Evolutionary conservation across 2,888 invertebrate genomes (phyloP), one percentile per base, ranked within the genome.

Genomic region (Bibio marci): DNA sequence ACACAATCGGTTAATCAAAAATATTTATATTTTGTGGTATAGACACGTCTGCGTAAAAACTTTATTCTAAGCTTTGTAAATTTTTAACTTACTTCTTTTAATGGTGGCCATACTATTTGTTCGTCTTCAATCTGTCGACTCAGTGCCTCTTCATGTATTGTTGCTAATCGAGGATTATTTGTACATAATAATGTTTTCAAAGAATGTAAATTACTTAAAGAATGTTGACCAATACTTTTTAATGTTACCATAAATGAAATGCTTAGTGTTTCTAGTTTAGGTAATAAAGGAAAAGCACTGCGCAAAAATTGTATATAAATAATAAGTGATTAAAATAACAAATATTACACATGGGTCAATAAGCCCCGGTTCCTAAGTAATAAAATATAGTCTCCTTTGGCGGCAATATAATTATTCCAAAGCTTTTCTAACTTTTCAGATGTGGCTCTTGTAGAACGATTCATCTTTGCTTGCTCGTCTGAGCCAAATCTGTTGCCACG

Each of bases 201-300:
- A 37, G 55, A 65, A 50, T 15, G 22, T 15, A 40, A 33, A n/a
- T 37, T 32, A 1, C 75, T 70, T 11, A 80, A 58, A 2, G 71
- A 64, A 2, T 63, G 63, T 12, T 56, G 52, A 8, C 66, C 70
- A 25, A 88, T 71, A 22, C 53, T 54, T 1, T 54, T 60, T 32
- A 87, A 57, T 3, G 66, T 54, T 0, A 66, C 62, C 73, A 82
- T 78, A 45, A 74, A 69, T 38, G 75, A 72, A 55, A 87, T 65
- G 47, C 78, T 76, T 0, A 87, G 59, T 36, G 71, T 69, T 50
- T 68, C 64, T 14, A 87, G 56, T 6, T 69, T 69, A 0, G 64
- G 56, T 39, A 86, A 64, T 2, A 50, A 51, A 0, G 80, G 80
- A 53, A 83, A 80, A 5, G 70, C 66, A 14, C 76, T 76, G 52